Conservation (phyloP, 2,797 vertebrate species). For the Allobates femoralis region DNA sequence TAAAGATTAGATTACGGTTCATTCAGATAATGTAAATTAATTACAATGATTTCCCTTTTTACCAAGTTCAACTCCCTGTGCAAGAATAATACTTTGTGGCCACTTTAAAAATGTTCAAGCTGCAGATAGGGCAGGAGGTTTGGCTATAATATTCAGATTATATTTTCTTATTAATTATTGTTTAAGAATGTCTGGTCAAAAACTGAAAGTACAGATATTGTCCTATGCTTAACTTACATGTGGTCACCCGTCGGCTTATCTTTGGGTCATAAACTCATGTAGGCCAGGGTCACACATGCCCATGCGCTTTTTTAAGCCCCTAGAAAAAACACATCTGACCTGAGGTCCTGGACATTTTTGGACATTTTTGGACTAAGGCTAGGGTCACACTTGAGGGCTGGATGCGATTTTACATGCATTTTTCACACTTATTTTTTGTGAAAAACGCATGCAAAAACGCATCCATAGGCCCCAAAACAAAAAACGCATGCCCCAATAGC, state of each 20-base stretch:
- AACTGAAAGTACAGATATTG: neutral
- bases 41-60: conserved; percentile 5
- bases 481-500: too few relatives aligned
- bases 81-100: neutral
- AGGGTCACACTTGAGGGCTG: too few relatives aligned
- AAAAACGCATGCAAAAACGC: too few relatives aligned
- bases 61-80: neutral
- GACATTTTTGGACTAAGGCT: too few relatives aligned
- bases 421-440: too few relatives aligned
- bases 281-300: too few relatives aligned
- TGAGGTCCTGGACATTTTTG: too few relatives aligned
- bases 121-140: neutral
- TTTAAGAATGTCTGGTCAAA: neutral
- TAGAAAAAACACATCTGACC: too few relatives aligned
- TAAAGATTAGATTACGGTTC: conserved; percentile 1
- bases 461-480: too few relatives aligned
- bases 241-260: neutral
- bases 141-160: neutral
- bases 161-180: neutral
- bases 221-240: neutral
- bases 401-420: too few relatives aligned
- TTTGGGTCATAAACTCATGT: too few relatives aligned
- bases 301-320: too few relatives aligned
- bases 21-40: neutral
- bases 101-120: neutral